Evolutionary conservation across 2,888 invertebrate genomes (phyloP).

Genomic region (Drosophila hamatofila): DNA sequence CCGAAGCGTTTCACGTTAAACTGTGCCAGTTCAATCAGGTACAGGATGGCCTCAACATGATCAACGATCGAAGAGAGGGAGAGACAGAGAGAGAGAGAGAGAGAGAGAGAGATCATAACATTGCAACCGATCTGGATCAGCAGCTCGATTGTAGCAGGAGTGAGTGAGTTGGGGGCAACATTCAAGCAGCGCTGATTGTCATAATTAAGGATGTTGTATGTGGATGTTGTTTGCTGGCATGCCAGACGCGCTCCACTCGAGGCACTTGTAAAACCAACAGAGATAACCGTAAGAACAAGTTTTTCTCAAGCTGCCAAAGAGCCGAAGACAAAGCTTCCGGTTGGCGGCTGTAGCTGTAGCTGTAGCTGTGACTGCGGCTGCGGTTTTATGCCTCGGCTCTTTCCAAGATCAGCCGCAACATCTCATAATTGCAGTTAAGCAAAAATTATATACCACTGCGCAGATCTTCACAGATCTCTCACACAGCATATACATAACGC

Average conservation of each 20-base stretch:
- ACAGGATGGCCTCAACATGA: slow-evolving; percentile 21
- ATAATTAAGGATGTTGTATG: slow-evolving; percentile 78
- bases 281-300: slow-evolving; percentile 77
- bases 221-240: slow-evolving; percentile 46
- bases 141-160: slow-evolving; percentile 15
- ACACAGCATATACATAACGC: slow-evolving; percentile 22
- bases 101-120: slow-evolving; percentile 20
- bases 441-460: slow-evolving; percentile 71
- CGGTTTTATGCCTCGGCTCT: slow-evolving; percentile 35
- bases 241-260: slow-evolving; percentile 50
- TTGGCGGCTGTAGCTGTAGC: slow-evolving; percentile 41
- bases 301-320: slow-evolving; percentile 33
- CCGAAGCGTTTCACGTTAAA: slow-evolving; percentile 63
- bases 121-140: slow-evolving; percentile 76
- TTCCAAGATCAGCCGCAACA: slow-evolving; percentile 73
- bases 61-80: slow-evolving; percentile 26
- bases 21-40: slow-evolving; percentile 53
- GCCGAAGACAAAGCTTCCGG: slow-evolving; percentile 67
- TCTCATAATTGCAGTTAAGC: slow-evolving; percentile 80
- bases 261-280: slow-evolving; percentile 75
- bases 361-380: slow-evolving; percentile 12
- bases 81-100: neutral
- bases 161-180: slow-evolving; percentile 23
- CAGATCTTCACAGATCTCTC: slow-evolving; percentile 41
- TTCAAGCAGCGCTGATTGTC: slow-evolving; percentile 74